Base-by-base conservation (phyloP, 2,888 invertebrate species). In the Actias luna region DNA sequence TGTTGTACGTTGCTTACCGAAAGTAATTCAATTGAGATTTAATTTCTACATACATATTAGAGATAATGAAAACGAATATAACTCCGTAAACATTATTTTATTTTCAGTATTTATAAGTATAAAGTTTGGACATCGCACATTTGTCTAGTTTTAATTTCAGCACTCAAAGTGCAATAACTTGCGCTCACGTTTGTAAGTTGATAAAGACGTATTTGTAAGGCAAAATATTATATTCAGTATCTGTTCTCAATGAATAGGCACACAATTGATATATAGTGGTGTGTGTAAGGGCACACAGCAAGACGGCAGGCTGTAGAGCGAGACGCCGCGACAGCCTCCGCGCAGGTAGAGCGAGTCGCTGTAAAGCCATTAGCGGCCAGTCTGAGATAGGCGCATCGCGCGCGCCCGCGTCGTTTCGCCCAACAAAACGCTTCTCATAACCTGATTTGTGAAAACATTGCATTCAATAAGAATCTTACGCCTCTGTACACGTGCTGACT, bases 351-450 rank as follows among this genome's bases (percentile, higher is more conserved):
- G 83, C 78, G 73, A 55, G 29, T 4, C 52, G n/a, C 42, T 18
- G 42, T 50, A 55, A 16, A 29, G 29, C 55, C 29, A 55, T 29
- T 71, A 69, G 69, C 73, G 67, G 73, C 81, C 87, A 87, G 88
- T 85, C 81, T 75, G 73, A 80, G 74, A 75, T 80, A 79, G 80
- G 87, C 87, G 85, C 81, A 74, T 79, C 84, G 84, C 83, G 88
- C 83, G 87, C 88, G 83, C 80, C 80, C 85, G 85, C 85, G 84
- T 84, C 77, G 69, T 71, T 73, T 72, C 74, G 71, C 70, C 69
- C 10, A 25, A 67, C 64, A 72, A 69, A 60, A 66, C 70, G 63
- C 65, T 67, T 72, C 66, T 72, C 71, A 78, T 80, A 80, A 83
- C 80, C 78, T 82, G 79, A 76, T 77, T 77, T 67, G 72, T 72